phyloP scores from a whole-genome alignment of 1,140 invertebrate species.

The Drosophila sucinea region DNA sequence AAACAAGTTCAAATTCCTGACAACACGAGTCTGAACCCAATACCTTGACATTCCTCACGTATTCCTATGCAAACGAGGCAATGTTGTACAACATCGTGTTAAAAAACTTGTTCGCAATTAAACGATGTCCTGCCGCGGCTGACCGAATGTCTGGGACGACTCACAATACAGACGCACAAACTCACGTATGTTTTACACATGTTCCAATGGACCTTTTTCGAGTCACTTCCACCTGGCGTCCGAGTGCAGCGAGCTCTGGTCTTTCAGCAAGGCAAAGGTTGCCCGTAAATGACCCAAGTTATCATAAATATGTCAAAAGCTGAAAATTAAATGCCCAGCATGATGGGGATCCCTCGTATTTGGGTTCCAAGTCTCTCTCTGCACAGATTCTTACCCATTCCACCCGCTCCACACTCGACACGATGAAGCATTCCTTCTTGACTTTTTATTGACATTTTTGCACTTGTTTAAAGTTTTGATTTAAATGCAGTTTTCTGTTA shows the following conservation, averaged over 20 bases:
- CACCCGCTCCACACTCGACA: slow-evolving; percentile 1
- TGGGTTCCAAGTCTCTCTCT: background rate
- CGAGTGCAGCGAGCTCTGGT: slow-evolving; percentile 15
- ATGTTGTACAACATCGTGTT: slow-evolving; percentile 82
- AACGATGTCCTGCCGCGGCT: slow-evolving; percentile 83
- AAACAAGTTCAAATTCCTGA: slow-evolving; percentile 48
- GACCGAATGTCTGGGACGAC: slow-evolving; percentile 67
- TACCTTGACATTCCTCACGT: slow-evolving; percentile 30
- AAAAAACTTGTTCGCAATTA: slow-evolving; percentile 83
- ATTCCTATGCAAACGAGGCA: slow-evolving; percentile 75
- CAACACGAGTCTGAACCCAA: slow-evolving; percentile 47
- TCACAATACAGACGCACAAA: slow-evolving; percentile 1
- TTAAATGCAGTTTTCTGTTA: slow-evolving; percentile 48
- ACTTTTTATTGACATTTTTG: slow-evolving; percentile 78
- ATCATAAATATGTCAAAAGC: slow-evolving; percentile 83
- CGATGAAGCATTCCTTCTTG: slow-evolving; percentile 28
- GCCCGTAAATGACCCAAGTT: slow-evolving; percentile 83
- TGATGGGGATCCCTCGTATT: slow-evolving; percentile 42
- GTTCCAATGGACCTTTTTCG: slow-evolving; percentile 37
- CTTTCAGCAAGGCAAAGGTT: slow-evolving; percentile 74
- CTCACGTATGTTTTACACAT: slow-evolving; percentile 13
- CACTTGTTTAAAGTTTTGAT: slow-evolving; percentile 76
- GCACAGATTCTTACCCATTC: slow-evolving; percentile 9
- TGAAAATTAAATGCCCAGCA: slow-evolving; percentile 82
- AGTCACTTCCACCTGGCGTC: slow-evolving; percentile 76